Evolutionary conservation across 2,113 vertebrate species (phyloP).

Genomic region (Colistium nudipinnis): DNA sequence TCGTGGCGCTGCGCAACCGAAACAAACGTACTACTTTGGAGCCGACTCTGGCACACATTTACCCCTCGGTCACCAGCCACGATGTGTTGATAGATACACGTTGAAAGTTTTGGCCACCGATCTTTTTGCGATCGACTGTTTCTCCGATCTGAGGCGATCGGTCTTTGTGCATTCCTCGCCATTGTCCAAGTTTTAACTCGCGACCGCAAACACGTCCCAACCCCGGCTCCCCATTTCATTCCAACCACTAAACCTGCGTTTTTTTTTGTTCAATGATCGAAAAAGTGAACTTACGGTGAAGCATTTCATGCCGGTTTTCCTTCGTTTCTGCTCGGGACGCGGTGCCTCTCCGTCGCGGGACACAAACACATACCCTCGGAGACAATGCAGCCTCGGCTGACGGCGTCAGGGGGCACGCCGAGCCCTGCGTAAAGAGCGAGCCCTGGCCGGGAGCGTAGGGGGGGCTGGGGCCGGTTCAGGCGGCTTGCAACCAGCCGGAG

Average conservation of each 20-base stretch:
- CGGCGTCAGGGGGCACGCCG: neutral
- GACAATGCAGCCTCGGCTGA: neutral
- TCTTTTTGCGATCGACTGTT: neutral
- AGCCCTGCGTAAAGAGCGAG: conserved; percentile 1
- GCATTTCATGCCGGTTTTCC: conserved; percentile 15
- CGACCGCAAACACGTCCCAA: neutral
- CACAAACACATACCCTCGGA: neutral
- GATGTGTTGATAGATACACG: neutral
- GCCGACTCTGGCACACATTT: neutral
- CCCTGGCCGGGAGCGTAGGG: neutral
- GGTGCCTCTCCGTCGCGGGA: neutral
- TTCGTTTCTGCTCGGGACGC: conserved; percentile 24
- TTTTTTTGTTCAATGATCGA: no score
- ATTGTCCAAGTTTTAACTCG: neutral
- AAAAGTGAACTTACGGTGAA: conserved; percentile 44
- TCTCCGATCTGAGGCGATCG: no score
- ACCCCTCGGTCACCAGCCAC: neutral
- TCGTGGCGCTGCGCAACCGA: neutral
- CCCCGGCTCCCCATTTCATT: no score
- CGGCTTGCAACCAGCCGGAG: neutral
- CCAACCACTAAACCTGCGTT: neutral
- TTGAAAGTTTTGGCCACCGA: neutral
- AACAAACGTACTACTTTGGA: neutral
- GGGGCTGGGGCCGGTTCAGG: neutral
- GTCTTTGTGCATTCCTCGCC: neutral